A percentile compares a stretch with the other conserved stretches of the same genome.
Evolutionary conservation across 1,140 invertebrate genomes (phyloP).

Genomic region (Zaprionus africanus): DNA sequence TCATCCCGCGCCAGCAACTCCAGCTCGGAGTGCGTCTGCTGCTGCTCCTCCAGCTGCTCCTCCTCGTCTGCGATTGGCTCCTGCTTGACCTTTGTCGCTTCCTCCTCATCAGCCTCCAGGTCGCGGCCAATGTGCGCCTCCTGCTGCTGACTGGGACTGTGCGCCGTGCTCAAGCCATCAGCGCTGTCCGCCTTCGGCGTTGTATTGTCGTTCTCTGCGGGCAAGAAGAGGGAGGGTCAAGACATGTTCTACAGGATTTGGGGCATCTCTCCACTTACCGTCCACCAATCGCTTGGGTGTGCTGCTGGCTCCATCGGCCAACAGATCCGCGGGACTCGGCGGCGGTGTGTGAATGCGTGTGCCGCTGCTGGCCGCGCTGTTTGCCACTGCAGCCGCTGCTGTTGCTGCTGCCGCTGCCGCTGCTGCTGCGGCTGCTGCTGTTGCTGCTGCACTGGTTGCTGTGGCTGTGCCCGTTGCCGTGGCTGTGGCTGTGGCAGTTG

Average conservation of each 20-base stretch:
- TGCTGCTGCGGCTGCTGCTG: constrained; percentile 70
- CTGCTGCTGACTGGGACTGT: constrained; percentile 32
- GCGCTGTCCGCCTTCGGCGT: constrained; percentile 70
- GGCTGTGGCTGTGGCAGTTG: constrained; percentile 8
- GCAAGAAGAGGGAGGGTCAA: not conserved
- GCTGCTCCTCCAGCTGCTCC: constrained; percentile 47
- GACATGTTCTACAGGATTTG: no score
- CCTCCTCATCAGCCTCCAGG: constrained; percentile 30
- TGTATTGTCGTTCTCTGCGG: constrained; percentile 82
- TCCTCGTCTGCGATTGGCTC: constrained; percentile 84
- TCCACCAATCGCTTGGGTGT: constrained; percentile 88
- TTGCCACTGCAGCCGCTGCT: constrained; percentile 49
- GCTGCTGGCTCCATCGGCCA: constrained; percentile 89
- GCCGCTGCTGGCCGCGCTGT: constrained; percentile 74
- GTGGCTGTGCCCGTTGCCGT: constrained; percentile 10
- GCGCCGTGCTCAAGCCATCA: constrained; percentile 41
- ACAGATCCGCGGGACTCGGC: constrained; percentile 87
- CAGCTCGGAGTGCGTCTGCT: constrained; percentile 23
- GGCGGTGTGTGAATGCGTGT: constrained; percentile 88
- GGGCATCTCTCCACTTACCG: constrained; percentile 78
- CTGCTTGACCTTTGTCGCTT: constrained; percentile 87
- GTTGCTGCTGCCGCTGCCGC: constrained; percentile 40
- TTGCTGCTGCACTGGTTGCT: constrained; percentile 36
- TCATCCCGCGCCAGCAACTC: constrained; percentile 53
- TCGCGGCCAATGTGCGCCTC: constrained; percentile 22